Percentiles rank a stretch among this genome's conserved stretches.
Evolutionary conservation across 2,113 vertebrate species (phyloP).

Genomic region (Vanacampus margaritifer): DNA sequence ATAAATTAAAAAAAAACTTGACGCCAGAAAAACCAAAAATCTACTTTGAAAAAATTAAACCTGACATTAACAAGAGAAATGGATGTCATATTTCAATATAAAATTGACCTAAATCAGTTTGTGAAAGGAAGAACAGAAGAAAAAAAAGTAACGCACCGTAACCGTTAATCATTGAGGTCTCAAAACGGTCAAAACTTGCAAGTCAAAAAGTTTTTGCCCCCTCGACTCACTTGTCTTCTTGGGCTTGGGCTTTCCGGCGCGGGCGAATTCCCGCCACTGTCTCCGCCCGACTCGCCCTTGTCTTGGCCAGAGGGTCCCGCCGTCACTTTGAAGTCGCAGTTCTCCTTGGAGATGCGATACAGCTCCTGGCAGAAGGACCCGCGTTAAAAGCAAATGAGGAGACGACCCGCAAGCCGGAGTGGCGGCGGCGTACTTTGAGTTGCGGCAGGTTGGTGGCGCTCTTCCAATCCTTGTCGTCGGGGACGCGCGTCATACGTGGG

Average conservation of each 20-base stretch:
- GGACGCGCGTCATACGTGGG: conserved; percentile 91
- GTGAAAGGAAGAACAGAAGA: no score
- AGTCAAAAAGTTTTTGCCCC: neutral
- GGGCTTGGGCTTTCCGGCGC: conserved; percentile 43
- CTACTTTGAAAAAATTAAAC: no score
- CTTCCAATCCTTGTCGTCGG: conserved; percentile 96
- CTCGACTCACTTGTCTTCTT: conserved; percentile 66
- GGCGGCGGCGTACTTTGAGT: conserved; percentile 76
- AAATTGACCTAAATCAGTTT: no score
- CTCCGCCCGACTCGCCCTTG: conserved; percentile 81
- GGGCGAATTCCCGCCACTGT: conserved; percentile 79
- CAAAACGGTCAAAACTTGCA: no score
- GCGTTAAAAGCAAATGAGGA: neutral
- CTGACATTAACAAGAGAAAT: no score
- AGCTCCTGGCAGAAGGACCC: conserved; percentile 75
- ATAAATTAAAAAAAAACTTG: no score
- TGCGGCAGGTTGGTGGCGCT: conserved; percentile 88
- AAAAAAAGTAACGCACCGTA: no score
- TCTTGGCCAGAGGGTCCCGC: conserved; percentile 75
- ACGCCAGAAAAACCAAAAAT: no score
- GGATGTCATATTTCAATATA: no score
- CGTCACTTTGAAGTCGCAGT: conserved; percentile 78
- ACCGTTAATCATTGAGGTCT: no score
- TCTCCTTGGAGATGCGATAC: conserved; percentile 90
- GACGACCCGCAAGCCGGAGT: accelerated